These are phyloP conservation scores for Cyanoramphus novaezelandiae DNA, from an alignment of 2,113 vertebrate species.

Conservation along the genomic window DNA sequence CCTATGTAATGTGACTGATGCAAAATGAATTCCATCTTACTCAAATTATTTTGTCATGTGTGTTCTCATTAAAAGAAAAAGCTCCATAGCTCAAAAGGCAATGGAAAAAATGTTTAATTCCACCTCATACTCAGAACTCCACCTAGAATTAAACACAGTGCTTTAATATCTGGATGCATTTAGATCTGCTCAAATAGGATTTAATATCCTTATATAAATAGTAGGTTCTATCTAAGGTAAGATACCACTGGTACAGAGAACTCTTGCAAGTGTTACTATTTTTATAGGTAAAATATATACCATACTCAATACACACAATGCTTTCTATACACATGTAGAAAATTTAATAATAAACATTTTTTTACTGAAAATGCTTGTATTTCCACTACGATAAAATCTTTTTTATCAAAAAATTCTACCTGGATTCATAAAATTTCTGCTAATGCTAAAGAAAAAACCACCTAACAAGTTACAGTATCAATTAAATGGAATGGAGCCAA, in stretches of 20 bases:
- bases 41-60: background rate
- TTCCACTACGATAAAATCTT: background rate
- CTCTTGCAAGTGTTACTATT: background rate
- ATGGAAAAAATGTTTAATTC: background rate
- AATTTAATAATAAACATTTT: background rate
- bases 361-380: background rate
- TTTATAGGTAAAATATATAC: background rate
- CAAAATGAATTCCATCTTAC: background rate
- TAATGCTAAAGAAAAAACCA: background rate
- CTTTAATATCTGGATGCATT: background rate
- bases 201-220: constrained; percentile 1
- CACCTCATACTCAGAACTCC: background rate
- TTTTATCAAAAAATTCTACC: background rate
- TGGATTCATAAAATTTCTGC: background rate
- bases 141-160: background rate
- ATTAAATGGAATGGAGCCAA: background rate
- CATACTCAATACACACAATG: background rate
- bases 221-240: background rate
- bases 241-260: background rate
- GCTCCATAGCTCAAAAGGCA: background rate
- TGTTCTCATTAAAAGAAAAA: background rate
- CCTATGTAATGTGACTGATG: background rate
- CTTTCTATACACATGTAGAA: background rate
- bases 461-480: background rate
- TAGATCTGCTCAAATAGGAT: background rate